Conservation (phyloP, 1,140 invertebrate species). For the Prorops nasuta region DNA sequence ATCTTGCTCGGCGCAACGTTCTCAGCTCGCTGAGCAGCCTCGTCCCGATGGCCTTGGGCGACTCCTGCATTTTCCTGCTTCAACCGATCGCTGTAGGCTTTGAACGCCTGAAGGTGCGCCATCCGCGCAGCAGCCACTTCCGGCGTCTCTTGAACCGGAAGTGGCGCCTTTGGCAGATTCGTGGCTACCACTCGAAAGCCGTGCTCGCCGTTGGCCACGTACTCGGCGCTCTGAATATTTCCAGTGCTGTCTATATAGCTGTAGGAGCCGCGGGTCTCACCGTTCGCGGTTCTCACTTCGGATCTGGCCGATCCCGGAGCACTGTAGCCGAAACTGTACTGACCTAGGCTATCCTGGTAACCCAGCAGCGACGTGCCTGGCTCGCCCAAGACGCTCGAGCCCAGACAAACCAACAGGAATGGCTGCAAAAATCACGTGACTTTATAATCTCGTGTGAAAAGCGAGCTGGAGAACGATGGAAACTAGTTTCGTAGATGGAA, state of each 20-base stretch:
- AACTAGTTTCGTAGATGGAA: too few relatives aligned
- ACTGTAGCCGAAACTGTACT: slow-evolving; percentile 59
- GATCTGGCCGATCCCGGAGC: slow-evolving; percentile 53
- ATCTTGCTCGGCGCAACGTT: too few relatives aligned
- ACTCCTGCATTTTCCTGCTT: background rate
- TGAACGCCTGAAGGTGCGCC: slow-evolving; percentile 38
- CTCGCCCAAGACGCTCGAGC: background rate
- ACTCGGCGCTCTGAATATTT: slow-evolving; percentile 48
- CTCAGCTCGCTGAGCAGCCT: too few relatives aligned
- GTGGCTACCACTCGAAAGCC: slow-evolving; percentile 60
- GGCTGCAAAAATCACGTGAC: too few relatives aligned
- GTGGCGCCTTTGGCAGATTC: slow-evolving; percentile 54
- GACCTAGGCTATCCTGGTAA: slow-evolving; percentile 57
- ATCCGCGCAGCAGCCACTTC: slow-evolving; percentile 40
- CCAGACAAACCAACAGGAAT: slow-evolving; percentile 3
- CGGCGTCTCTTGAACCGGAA: slow-evolving; percentile 41
- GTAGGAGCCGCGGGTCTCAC: slow-evolving; percentile 45
- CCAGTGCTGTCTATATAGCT: slow-evolving; percentile 59
- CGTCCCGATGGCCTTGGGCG: too few relatives aligned
- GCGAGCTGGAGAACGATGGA: too few relatives aligned
- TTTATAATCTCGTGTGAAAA: too few relatives aligned
- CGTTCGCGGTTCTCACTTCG: slow-evolving; percentile 46
- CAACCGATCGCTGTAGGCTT: too few relatives aligned
- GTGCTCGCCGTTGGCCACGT: slow-evolving; percentile 39
- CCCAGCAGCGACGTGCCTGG: slow-evolving; percentile 28